Evolutionary conservation across 2,113 vertebrate species (phyloP), one percentile per base, ranked within the genome.

Genomic region (Amphilophus citrinellus): DNA sequence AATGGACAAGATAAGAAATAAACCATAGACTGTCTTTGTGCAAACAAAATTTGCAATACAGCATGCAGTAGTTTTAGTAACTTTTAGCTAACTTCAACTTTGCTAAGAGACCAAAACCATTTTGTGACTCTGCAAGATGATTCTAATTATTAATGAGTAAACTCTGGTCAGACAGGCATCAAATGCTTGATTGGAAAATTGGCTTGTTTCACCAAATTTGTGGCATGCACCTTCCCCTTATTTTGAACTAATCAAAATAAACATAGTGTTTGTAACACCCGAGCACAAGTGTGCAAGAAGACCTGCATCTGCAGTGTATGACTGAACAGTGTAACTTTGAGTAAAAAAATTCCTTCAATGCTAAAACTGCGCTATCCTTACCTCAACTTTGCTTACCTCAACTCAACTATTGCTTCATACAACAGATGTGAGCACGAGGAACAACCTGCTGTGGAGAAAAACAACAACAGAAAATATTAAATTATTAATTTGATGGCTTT

Each of bases 401-500:
- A 47, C 95, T 97, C 94, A 95, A 97, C 96, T 95, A 96, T 94
- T 94, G 80, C 95, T 96, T 94, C 93, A 96, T 42, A 24, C 20
- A 42, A n/a, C 89, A 89, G 93, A 95, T 95, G 88, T 73, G 68
- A 56, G 47, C 47, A 20, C 8, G 27, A 35, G 68, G 6, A 73
- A 73, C 10, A 32, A 56, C 27, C 68, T 73, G 68, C 68, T 73
- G 17, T 56, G 10, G 47, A 14, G 53, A 73, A 35, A 73, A 35
- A 35, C 47, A 73, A 50, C 53, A 35, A 73, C 27, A 32, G 32
- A 53, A 56, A 56, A 6, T 18, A 35, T 56, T 73, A 73, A 73
- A 73, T 73, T 73, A 73, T 73, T 73, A n/a, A 73, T 56, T 32
- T 35, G 13, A 50, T 35, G 24, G 47, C 47, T 73, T 3, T 73